Base-by-base conservation (phyloP, 2,888 invertebrate genomes). In the Thecocarcelia acutangulata region DNA sequence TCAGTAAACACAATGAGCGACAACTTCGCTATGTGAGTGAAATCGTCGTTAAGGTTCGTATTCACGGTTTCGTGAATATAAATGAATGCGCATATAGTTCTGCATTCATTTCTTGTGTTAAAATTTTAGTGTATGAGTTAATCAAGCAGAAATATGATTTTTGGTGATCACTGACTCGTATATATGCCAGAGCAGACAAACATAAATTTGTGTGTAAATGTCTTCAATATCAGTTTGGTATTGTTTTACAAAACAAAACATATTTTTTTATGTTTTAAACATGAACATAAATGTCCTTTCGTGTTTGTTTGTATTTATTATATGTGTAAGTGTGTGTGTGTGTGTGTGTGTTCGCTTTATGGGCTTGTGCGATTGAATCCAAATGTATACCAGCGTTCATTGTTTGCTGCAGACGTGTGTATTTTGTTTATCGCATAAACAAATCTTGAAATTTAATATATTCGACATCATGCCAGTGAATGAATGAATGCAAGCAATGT, bases 381-480 rank as follows among this genome's bases (percentile, higher is more conserved):
- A 37, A 46, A 46, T 59, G 44, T 59, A n/a, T n/a, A n/a, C n/a
- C n/a, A n/a, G 59, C 46, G 40, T 46, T 21, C 8, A 40, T 64
- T 50, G 56, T 66, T 42, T 4, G 8, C 8, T 46, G 15, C 6
- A 33, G 33, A 33, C 33, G 33, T 33, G 33, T 33, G 33, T 56
- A 48, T 42, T 19, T 58, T 42, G 50, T 33, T 70, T 58, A 77
- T 70, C 77, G 61, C 33, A 40, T 40, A 13, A 42, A 42, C 64
- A 64, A 70, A 63, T 77, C 69, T 37, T 13, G 56, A 42, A 75
- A 66, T 66, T 24, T 58, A 19, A 66, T 50, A 59, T 58, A 59
- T 75, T 58, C 66, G 74, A 75, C 48, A 58, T 17, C 19, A 48
- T 66, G 66, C 40, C 66, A 58, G 15, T 40, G 63, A 21, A 19